phyloP scores from a whole-genome alignment of 2,888 invertebrate genomes.

The Iselma pallidipennis region DNA sequence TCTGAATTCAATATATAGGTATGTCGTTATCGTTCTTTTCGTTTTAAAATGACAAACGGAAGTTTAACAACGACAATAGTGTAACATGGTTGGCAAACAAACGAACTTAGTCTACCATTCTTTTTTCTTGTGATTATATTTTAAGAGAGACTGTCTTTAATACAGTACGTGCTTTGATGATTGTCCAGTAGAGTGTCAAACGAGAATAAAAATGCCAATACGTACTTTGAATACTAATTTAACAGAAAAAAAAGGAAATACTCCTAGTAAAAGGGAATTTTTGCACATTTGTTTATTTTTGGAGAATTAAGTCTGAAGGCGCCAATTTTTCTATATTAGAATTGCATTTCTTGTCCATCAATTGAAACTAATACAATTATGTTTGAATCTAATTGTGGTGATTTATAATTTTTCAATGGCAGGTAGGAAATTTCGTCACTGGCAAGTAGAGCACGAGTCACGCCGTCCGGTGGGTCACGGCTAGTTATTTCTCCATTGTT shows the following conservation, averaged over 20 bases:
- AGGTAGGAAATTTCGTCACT: constrained; percentile 1
- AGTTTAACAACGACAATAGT: constrained; percentile 10
- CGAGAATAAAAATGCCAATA: background rate
- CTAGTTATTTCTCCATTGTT: constrained; percentile 21
- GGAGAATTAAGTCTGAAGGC: background rate
- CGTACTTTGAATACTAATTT: background rate
- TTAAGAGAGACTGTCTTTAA: constrained; percentile 21
- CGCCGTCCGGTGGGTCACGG: constrained; percentile 20
- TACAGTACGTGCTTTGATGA: constrained; percentile 24
- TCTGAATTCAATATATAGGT: constrained; percentile 26
- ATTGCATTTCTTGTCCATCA: background rate
- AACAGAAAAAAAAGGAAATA: background rate
- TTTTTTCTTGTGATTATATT: constrained; percentile 17
- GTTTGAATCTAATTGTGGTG: background rate
- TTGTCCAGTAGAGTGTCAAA: constrained; percentile 8
- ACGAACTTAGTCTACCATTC: constrained; percentile 6
- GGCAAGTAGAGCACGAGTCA: constrained; percentile 17
- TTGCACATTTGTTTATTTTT: background rate
- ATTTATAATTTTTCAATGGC: background rate
- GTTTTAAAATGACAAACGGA: constrained; percentile 7
- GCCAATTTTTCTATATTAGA: constrained; percentile 1
- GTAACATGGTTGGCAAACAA: background rate
- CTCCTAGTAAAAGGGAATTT: background rate
- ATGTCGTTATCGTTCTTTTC: background rate
- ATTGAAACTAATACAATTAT: background rate